Conservation (phyloP, 2,797 vertebrate genomes). For the Nannoperca australis region DNA sequence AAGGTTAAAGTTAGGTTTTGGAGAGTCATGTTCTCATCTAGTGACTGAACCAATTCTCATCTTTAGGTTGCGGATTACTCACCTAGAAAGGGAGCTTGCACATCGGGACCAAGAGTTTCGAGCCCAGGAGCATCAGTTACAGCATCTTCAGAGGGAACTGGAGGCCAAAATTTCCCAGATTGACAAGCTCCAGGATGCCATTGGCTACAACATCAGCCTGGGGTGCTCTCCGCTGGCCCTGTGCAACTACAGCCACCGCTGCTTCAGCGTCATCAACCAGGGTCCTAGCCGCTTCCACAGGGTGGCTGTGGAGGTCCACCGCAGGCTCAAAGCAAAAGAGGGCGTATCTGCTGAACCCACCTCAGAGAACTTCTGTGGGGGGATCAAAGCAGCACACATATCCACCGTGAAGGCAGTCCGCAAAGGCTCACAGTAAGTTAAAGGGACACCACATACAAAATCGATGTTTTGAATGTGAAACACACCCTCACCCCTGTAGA, state of each 20-base stretch:
- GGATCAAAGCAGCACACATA: slow-evolving; percentile 58
- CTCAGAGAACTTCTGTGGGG: slow-evolving; percentile 80
- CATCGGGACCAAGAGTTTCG: slow-evolving; percentile 77
- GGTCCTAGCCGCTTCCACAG: slow-evolving; percentile 83
- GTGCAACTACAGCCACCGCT: slow-evolving; percentile 59
- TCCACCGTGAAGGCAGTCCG: slow-evolving; percentile 71
- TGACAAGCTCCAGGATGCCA: slow-evolving; percentile 87
- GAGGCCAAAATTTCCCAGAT: slow-evolving; percentile 85
- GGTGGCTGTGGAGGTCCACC: slow-evolving; percentile 85
- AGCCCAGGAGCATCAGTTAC: slow-evolving; percentile 77
- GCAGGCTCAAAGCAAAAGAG: slow-evolving; percentile 86
- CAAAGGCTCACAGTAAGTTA: slow-evolving; percentile 84
- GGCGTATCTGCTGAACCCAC: slow-evolving; percentile 89
- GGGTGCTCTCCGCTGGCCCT: slow-evolving; percentile 54
- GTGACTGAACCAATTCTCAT: not conserved
- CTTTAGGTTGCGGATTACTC: slow-evolving; percentile 73
- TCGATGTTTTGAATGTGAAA: not conserved
- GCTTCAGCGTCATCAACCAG: slow-evolving; percentile 86
- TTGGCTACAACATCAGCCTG: slow-evolving; percentile 79
- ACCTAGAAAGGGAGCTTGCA: slow-evolving; percentile 82
- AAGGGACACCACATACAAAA: not conserved
- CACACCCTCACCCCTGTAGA: not conserved
- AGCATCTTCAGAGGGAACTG: slow-evolving; percentile 81
- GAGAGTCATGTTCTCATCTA: not conserved
- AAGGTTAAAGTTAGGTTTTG: not conserved